phyloP scores from a whole-genome alignment of 2,888 invertebrate species.

The Tromatobia lineatoria region DNA sequence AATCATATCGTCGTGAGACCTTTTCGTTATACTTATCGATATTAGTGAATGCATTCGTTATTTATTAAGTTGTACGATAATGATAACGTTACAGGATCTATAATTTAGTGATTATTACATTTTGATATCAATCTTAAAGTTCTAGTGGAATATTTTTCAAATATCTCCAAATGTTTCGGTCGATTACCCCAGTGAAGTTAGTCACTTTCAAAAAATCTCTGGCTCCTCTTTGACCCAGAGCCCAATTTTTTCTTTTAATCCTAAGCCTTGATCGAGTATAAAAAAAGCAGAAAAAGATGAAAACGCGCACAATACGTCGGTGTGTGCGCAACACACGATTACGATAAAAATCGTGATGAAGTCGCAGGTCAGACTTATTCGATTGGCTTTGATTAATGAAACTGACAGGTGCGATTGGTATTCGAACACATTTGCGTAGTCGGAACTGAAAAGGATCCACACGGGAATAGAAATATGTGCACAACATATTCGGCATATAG shows the following conservation, averaged over 20 bases:
- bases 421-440: conserved; percentile 69
- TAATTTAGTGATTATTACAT: conserved; percentile 51
- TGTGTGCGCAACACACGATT: conserved; percentile 18
- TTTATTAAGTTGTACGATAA: conserved; percentile 63
- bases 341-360: conserved; percentile 43
- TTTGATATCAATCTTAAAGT: conserved; percentile 45
- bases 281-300: conserved; percentile 15
- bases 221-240: background rate
- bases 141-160: conserved; percentile 60
- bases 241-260: background rate
- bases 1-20: conserved; percentile 40
- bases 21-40: conserved; percentile 45
- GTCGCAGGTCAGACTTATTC: conserved; percentile 59
- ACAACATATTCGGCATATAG: no score
- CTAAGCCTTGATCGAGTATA: conserved; percentile 34
- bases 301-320: conserved; percentile 36
- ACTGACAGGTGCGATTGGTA: conserved; percentile 51
- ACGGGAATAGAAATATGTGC: no score
- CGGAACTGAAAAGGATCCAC: background rate
- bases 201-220: conserved; percentile 44
- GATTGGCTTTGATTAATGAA: conserved; percentile 58
- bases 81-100: conserved; percentile 59
- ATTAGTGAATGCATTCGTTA: conserved; percentile 47
- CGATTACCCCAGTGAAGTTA: conserved; percentile 44
- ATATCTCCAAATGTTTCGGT: conserved; percentile 58